Evolutionary conservation across 2,888 invertebrate genomes (phyloP).

Genomic region (Orchesellides sinensis): DNA sequence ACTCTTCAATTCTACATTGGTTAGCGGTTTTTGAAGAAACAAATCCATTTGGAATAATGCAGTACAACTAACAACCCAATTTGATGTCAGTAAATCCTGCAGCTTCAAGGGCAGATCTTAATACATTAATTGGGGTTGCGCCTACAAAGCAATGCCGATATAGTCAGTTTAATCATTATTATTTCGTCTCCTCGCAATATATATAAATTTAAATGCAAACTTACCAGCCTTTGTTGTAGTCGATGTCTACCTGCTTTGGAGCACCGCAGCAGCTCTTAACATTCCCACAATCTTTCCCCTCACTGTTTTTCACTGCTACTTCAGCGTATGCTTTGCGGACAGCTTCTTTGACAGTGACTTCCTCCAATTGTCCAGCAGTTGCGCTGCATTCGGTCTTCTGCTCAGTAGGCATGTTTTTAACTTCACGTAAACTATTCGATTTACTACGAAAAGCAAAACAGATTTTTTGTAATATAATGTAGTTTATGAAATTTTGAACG

Average conservation of each 20-base stretch:
- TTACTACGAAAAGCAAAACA: too few species aligned
- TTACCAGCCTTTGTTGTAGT: constrained; percentile 58
- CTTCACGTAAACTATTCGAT: too few species aligned
- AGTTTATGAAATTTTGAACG: too few species aligned
- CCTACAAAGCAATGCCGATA: constrained; percentile 68
- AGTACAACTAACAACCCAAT: too few species aligned
- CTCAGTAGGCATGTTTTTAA: constrained; percentile 27
- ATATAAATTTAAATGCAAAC: too few species aligned
- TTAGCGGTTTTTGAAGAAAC: too few species aligned
- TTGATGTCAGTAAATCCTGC: constrained; percentile 56
- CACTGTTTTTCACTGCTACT: constrained; percentile 60
- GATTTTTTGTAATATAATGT: too few species aligned
- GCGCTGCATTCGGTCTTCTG: neutral
- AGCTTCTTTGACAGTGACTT: constrained; percentile 38
- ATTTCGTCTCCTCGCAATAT: too few species aligned
- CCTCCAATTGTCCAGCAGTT: neutral
- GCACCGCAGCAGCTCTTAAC: constrained; percentile 62
- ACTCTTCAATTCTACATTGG: too few species aligned
- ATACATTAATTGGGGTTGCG: constrained; percentile 55
- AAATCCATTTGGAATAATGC: too few species aligned
- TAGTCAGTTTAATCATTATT: constrained; percentile 38
- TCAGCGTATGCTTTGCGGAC: constrained; percentile 65
- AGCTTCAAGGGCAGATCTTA: constrained; percentile 39
- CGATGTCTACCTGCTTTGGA: constrained; percentile 52
- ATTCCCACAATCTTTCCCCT: constrained; percentile 56